Percentiles rank a stretch among this genome's conserved stretches.
Conservation (phyloP, 2,888 invertebrate species). For the Bombylius major region DNA sequence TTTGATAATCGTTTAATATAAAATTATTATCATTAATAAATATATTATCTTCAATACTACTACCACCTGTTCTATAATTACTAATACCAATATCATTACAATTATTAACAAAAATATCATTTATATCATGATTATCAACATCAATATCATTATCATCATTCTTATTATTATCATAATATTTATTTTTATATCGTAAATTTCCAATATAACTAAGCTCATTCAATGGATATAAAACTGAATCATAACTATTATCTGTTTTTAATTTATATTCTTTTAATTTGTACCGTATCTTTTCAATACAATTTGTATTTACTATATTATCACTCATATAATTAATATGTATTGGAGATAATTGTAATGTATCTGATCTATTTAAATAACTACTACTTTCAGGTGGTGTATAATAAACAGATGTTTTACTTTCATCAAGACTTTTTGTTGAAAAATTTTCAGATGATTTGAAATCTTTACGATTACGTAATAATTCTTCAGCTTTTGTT, state of each 20-base stretch:
- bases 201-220: not conserved
- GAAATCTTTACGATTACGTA: constrained; percentile 25
- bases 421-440: constrained; percentile 35
- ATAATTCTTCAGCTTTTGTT: constrained; percentile 23
- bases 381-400: constrained; percentile 56
- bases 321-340: constrained; percentile 6
- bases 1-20: not conserved
- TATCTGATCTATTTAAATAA: constrained; percentile 20
- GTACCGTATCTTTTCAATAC: not conserved
- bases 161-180: not conserved
- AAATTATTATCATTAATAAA: not conserved
- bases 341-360: constrained; percentile 8
- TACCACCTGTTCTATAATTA: too few relatives aligned
- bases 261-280: not conserved
- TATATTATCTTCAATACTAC: not conserved
- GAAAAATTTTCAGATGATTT: constrained; percentile 26
- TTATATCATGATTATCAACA: not conserved
- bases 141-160: not conserved
- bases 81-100: too few relatives aligned
- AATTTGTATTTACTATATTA: not conserved
- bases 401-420: constrained; percentile 65
- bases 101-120: too few relatives aligned
- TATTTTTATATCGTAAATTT: not conserved
- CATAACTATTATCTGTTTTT: not conserved
- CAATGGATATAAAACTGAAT: not conserved